Conservation (phyloP, 2,797 vertebrate genomes). For the Synanceia verrucosa region DNA sequence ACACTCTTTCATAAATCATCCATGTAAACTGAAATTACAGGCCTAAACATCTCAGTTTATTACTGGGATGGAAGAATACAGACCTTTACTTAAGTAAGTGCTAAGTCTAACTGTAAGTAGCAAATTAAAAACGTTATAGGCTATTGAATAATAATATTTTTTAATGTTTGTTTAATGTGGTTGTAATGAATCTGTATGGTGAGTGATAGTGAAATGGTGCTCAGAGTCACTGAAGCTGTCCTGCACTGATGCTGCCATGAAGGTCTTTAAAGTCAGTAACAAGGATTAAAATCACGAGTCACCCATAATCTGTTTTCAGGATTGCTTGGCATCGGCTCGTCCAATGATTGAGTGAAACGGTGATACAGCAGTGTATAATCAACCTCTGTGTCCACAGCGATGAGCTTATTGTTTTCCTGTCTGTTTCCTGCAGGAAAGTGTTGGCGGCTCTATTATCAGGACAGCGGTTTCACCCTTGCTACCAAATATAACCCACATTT, state of each 20-base stretch:
- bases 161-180: neutral
- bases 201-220: neutral
- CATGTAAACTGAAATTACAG: neutral
- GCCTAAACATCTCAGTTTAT: neutral
- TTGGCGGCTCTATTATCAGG: slow-evolving; percentile 46
- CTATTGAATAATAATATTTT: no score
- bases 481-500: slow-evolving; percentile 31
- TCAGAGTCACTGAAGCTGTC: neutral
- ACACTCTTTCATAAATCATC: no score
- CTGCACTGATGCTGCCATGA: neutral
- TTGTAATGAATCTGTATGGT: neutral
- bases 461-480: slow-evolving; percentile 11
- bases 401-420: slow-evolving; percentile 47
- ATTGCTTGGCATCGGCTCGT: slow-evolving; percentile 34
- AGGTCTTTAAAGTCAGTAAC: slow-evolving; percentile 15
- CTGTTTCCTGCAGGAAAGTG: slow-evolving; percentile 52
- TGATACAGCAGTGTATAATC: slow-evolving; percentile 27
- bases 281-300: slow-evolving; percentile 35
- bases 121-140: no score
- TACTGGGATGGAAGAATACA: neutral
- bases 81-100: neutral
- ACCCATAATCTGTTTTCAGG: slow-evolving; percentile 34
- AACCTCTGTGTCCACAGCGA: slow-evolving; percentile 30
- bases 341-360: slow-evolving; percentile 41
- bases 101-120: no score